Evolutionary conservation across 2,888 invertebrate genomes (phyloP).

Genomic region (Beris chalybata): DNA sequence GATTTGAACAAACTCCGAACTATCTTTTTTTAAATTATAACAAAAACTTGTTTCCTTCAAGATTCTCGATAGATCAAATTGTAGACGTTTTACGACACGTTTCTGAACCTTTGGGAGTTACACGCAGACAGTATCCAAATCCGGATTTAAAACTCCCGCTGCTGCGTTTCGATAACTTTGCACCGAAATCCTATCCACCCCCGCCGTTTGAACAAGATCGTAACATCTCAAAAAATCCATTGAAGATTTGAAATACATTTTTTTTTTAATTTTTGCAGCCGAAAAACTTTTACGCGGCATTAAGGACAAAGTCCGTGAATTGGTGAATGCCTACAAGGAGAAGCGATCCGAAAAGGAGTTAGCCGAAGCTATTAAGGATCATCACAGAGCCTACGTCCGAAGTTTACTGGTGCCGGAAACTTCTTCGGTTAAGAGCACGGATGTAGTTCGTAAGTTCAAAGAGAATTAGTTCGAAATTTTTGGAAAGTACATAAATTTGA

Average conservation of each 20-base stretch:
- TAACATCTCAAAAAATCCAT: constrained; percentile 37
- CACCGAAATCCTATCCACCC: constrained; percentile 49
- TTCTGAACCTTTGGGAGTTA: constrained; percentile 43
- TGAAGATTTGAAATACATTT: background rate
- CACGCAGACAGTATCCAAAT: constrained; percentile 47
- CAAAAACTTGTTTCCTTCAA: constrained; percentile 7
- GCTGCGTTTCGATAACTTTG: constrained; percentile 50
- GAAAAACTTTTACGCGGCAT: constrained; percentile 33
- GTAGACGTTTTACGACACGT: constrained; percentile 50
- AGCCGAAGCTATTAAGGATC: constrained; percentile 14
- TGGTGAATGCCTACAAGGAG: constrained; percentile 33
- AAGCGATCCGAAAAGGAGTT: constrained; percentile 14
- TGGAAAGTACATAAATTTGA: background rate
- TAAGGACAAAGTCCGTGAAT: constrained; percentile 28
- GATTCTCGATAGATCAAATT: constrained; percentile 36
- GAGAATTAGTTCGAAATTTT: background rate
- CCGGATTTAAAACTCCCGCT: constrained; percentile 50
- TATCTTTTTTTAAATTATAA: background rate
- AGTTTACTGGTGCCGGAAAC: background rate
- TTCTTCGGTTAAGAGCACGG: constrained; percentile 11
- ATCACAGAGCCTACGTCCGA: constrained; percentile 28
- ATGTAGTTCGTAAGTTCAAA: constrained; percentile 28
- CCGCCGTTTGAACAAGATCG: constrained; percentile 49
- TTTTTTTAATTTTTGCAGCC: constrained; percentile 26
- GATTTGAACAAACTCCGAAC: background rate